Evolutionary conservation across 2,888 invertebrate genomes (phyloP), one percentile per base, ranked within the genome.

Genomic region (Heterodera filipjevi): DNA sequence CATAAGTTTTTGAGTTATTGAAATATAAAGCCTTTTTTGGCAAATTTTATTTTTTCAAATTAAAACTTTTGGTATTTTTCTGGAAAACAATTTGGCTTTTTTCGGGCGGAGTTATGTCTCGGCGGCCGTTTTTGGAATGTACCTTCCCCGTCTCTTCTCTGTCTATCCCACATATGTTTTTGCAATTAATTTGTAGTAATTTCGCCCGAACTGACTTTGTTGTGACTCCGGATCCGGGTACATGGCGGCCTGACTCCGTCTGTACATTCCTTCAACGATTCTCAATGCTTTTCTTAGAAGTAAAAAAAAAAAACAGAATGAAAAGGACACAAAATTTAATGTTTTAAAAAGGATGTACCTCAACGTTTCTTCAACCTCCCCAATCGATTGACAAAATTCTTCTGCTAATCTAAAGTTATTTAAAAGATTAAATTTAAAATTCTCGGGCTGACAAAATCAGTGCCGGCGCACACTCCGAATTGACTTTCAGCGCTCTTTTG

Each of bases 321-420:
- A 12, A 10, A 10, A 44, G n/a, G n/a, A n/a, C 44, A 44, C 44
- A 10, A 44, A 59, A 82, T n/a, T 81, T 33, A 19, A 70, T 33
- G 22, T 73, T 49, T 71, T 33, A 72, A 39, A 72, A 46, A 27
- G 22, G 3, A 72, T n/a, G 30, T 33, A 86, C 85, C 80, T 84
- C 19, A 89, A 76, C 80, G 85, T 82, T 30, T 77, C 79, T 79
- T 86, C 87, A 39, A 84, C 86, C 27, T 97, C 96, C 12, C 93
- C 89, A 82, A 98, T 95, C 32, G 95, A 95, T 81, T 94, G 94
- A 49, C 95, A 94, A 90, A 97, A 96, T 91, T 98, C 98, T 91
- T 98, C 98, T 3, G 97, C 97, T 64, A 98, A 91, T 49, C 66
- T 78, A 35, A 32, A 64, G 59, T 27, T 49, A 14, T 16, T 32